A percentile compares a stretch with the other conserved stretches of the same genome.
These are phyloP conservation scores for Poicephalus meyeri DNA, from an alignment of 2,113 vertebrate species.

Conservation along the genomic window DNA sequence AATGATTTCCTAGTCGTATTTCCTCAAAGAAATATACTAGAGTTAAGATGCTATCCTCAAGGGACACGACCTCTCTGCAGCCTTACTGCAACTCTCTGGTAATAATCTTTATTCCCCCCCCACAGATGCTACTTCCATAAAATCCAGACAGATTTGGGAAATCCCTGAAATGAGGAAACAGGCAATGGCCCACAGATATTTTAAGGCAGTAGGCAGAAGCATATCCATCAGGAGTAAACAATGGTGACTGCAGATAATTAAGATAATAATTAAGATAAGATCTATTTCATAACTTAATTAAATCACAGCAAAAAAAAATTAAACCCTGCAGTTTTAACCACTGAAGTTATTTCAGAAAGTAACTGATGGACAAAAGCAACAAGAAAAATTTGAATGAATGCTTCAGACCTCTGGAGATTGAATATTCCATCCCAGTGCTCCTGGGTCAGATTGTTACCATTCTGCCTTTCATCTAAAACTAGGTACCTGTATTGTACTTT, in stretches of 20 bases:
- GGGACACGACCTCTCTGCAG: slow-evolving; percentile 78
- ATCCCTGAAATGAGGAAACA: slow-evolving; percentile 88
- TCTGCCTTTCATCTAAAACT: slow-evolving; percentile 86
- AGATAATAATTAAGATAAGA: not conserved
- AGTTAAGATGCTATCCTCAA: not conserved
- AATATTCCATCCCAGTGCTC: slow-evolving; percentile 88
- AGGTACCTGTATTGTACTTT: slow-evolving; percentile 83
- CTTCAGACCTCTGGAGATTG: slow-evolving; percentile 79
- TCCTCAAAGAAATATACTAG: not conserved
- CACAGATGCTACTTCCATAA: slow-evolving; percentile 79
- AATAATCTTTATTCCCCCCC: slow-evolving; percentile 85
- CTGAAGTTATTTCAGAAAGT: not conserved
- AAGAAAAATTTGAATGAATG: not conserved
- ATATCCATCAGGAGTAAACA: slow-evolving; percentile 84
- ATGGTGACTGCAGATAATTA: slow-evolving; percentile 74
- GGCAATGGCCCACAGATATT: slow-evolving; percentile 89
- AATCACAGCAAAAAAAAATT: not conserved
- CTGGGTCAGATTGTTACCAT: slow-evolving; percentile 83
- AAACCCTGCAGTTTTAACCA: not conserved
- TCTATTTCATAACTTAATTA: not conserved
- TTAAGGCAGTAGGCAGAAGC: slow-evolving; percentile 85
- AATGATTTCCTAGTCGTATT: not conserved
- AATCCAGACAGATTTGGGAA: slow-evolving; percentile 81
- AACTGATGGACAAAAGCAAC: not conserved
- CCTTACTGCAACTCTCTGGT: slow-evolving; percentile 84